Percentiles rank a stretch among this genome's conserved stretches.
phyloP scores from a whole-genome alignment of 2,113 vertebrate genomes.

The Ramphastos sulfuratus region DNA sequence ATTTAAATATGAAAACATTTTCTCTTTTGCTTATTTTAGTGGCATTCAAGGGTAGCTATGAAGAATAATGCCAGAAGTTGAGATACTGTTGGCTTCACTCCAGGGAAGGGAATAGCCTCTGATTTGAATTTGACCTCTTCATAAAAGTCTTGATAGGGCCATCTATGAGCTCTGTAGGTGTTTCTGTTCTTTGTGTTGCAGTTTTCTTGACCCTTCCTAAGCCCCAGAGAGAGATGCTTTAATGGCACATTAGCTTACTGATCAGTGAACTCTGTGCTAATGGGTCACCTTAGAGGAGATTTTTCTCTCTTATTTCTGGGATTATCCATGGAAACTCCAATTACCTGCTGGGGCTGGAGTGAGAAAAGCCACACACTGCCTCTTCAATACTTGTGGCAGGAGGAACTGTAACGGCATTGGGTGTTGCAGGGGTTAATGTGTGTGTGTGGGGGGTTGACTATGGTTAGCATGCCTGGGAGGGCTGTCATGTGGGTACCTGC shows the following conservation, averaged over 20 bases:
- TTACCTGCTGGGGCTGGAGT: conserved; percentile 38
- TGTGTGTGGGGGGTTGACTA: background rate
- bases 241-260: conserved; percentile 31
- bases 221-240: conserved; percentile 20
- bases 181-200: conserved; percentile 17
- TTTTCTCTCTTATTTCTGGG: conserved; percentile 52
- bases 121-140: background rate
- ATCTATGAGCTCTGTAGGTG: background rate
- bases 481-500: background rate
- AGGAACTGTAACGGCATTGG: background rate
- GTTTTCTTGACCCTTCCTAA: conserved; percentile 55
- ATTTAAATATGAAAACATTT: background rate
- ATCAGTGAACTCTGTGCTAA: conserved; percentile 60
- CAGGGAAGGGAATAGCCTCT: background rate
- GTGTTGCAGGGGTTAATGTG: background rate
- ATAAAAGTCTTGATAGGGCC: background rate
- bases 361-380: conserved; percentile 21
- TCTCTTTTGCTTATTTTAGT: background rate
- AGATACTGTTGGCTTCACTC: background rate
- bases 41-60: background rate
- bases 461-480: background rate
- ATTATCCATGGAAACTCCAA: conserved; percentile 57
- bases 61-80: background rate
- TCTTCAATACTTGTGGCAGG: background rate
- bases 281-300: conserved; percentile 21